Evolutionary conservation across 2,797 vertebrate species (phyloP), one percentile per base, ranked within the genome.

Genomic region (Catamblyrhynchus diadema): DNA sequence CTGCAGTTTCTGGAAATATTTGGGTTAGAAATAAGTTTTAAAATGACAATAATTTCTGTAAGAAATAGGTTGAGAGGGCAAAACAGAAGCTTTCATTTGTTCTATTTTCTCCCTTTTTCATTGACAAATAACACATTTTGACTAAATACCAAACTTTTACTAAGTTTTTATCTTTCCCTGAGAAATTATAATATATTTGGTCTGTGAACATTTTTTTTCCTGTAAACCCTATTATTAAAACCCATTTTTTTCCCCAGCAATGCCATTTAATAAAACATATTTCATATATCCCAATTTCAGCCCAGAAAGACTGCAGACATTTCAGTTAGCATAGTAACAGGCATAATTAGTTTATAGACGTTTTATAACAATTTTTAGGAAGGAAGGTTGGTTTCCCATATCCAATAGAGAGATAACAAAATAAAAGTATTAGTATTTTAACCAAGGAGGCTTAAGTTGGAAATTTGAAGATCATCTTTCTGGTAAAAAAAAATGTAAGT

Each of bases 161-260:
- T 24, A 33, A 48, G 2, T 57, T 84, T 66, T 74, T 39, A 41
- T 4, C 7, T 82, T 72, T 16, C 4, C 6, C 14, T 51, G 23
- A 81, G 5, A 86, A 95, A 45, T 69, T 8, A 15, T 4, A 18
- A 5, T 12, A 22, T 32, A 51, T 85, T 86, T 42, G 3, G 4
- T 14, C 8, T 0, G 0, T 27, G 14, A 24, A 53, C 19, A 9
- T 2, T 10, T 75, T 66, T n/a, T 35, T 27, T 3, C 33, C 24
- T 19, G 8, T 39, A 82, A 89, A 47, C 1, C 24, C 1, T 35
- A 27, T 39, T 30, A 35, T 16, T 28, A 39, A 78, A 77, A 51
- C 9, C 0, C 2, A 1, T 14, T 22, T 48, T 48, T 21, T 44
- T 15, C 12, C 5, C 5, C 10, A 54, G 5, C 8, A 71, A 57